Percentiles rank a stretch among this genome's conserved stretches.
These are phyloP conservation scores for Pterostichus niger DNA, from an alignment of 2,888 invertebrate genomes.

Conservation along the genomic window DNA sequence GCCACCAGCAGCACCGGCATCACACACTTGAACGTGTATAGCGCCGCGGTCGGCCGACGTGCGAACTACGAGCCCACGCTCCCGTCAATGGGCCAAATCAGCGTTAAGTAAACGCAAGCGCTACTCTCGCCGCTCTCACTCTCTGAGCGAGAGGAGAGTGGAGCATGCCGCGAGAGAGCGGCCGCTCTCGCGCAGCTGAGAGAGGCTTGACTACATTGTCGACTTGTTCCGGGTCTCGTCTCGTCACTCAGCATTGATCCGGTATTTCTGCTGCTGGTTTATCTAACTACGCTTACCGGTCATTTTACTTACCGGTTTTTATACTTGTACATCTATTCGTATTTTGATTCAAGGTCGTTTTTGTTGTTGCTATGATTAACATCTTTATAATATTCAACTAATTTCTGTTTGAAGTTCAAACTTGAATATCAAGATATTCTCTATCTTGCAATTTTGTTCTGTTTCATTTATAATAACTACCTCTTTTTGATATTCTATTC, in stretches of 20 bases:
- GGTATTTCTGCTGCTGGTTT: background rate
- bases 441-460: too few species aligned
- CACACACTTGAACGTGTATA: background rate
- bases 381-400: too few species aligned
- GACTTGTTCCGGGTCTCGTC: constrained; percentile 12
- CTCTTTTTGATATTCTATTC: too few species aligned
- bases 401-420: too few species aligned
- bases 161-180: background rate
- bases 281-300: too few species aligned
- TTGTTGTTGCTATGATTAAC: too few species aligned
- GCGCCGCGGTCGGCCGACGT: constrained; percentile 35
- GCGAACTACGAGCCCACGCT: constrained; percentile 39
- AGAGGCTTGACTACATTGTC: constrained; percentile 3
- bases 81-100: constrained; percentile 62
- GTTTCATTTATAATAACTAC: too few species aligned
- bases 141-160: background rate
- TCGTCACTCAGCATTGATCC: constrained; percentile 3
- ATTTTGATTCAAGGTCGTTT: too few species aligned
- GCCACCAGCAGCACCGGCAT: constrained; percentile 3
- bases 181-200: background rate
- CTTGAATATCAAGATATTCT: too few species aligned
- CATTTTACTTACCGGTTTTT: too few species aligned
- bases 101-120: constrained; percentile 60
- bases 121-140: constrained; percentile 12
- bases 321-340: too few species aligned